Percentiles rank a stretch among this genome's conserved stretches.
Evolutionary conservation across 2,888 invertebrate species (phyloP).

Genomic region (Patella pellucida): DNA sequence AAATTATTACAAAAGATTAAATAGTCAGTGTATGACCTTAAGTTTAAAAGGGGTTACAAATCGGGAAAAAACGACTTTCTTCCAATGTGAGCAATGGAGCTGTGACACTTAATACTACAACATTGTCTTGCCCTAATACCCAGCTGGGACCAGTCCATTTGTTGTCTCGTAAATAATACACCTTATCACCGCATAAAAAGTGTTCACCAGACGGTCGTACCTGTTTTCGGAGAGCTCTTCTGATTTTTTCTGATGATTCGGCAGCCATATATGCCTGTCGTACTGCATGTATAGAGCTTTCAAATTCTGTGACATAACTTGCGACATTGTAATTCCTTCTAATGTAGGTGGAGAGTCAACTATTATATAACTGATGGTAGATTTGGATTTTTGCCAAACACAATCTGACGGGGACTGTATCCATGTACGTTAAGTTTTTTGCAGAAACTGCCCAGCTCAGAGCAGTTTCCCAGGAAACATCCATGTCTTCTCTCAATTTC

Average conservation of each 20-base stretch:
- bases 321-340: conserved; percentile 24
- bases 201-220: conserved; percentile 17
- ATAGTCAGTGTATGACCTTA: too few species aligned
- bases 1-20: too few species aligned
- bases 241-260: conserved; percentile 35
- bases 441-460: conserved; percentile 14
- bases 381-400: conserved; percentile 22
- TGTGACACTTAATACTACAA: conserved; percentile 38
- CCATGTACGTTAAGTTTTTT: conserved; percentile 24
- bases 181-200: conserved; percentile 25
- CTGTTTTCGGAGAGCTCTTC: conserved; percentile 32
- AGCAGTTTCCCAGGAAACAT: conserved; percentile 24
- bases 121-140: conserved; percentile 37
- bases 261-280: conserved; percentile 27
- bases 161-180: conserved; percentile 38
- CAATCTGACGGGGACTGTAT: conserved; percentile 36
- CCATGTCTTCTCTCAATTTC: conserved; percentile 23
- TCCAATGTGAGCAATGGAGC: too few species aligned
- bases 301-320: background rate
- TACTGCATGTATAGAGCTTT: conserved; percentile 13
- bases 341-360: conserved; percentile 23
- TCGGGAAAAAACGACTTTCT: too few species aligned
- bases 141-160: conserved; percentile 37
- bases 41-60: too few species aligned
- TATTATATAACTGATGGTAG: conserved; percentile 21